Evolutionary conservation across 2,797 vertebrate genomes (phyloP).

Genomic region (Syndactyla subalaris): DNA sequence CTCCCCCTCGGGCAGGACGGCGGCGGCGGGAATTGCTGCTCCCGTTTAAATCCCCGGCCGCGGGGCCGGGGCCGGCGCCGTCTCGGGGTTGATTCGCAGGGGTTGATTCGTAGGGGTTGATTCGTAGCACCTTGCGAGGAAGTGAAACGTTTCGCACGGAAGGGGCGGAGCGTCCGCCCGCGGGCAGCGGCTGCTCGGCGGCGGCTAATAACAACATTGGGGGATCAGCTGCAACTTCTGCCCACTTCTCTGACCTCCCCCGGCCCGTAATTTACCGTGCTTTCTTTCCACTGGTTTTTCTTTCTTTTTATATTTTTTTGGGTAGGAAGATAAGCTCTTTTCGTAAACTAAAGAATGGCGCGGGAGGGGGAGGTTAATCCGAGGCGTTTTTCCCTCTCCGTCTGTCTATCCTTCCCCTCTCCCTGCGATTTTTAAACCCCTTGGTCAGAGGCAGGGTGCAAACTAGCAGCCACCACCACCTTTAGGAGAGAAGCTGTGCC

Average conservation of each 20-base stretch:
- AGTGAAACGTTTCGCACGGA: constrained; percentile 91
- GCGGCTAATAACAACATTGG: constrained; percentile 55
- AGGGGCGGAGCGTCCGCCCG: constrained; percentile 88
- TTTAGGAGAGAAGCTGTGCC: neutral
- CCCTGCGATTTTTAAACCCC: neutral
- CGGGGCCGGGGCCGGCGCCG: constrained; percentile 3
- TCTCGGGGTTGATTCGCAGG: constrained; percentile 61
- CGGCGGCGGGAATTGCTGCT: neutral
- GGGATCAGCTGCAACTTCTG: constrained; percentile 45
- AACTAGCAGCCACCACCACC: constrained; percentile 30
- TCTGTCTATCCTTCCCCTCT: neutral
- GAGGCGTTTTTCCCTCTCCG: constrained; percentile 21
- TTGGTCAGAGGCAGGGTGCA: constrained; percentile 48
- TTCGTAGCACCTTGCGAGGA: constrained; percentile 96
- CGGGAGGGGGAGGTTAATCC: neutral
- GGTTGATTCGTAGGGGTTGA: constrained; percentile 94
- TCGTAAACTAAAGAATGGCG: constrained; percentile 16
- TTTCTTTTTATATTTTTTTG: neutral
- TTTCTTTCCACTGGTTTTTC: neutral
- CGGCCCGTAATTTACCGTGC: neutral
- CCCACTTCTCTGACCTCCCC: neutral
- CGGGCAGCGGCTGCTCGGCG: constrained; percentile 54
- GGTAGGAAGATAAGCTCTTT: neutral
- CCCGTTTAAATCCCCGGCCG: neutral
- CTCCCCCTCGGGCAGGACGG: neutral